Evolutionary conservation across 1,140 invertebrate species (phyloP), one percentile per base, ranked within the genome.

Genomic region (Sarcophaga bullata): DNA sequence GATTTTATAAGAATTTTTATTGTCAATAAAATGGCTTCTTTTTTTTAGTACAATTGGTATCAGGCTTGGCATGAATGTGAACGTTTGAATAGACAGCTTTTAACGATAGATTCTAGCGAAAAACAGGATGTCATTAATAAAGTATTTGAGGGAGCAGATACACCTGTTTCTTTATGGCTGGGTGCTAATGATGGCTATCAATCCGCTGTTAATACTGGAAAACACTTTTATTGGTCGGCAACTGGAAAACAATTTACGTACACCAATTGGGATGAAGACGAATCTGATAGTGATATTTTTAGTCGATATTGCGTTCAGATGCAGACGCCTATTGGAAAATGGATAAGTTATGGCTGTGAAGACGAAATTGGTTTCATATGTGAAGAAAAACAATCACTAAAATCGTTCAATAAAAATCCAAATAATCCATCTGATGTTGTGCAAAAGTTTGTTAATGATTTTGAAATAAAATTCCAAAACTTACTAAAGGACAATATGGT

Each of bases 141-240:
- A n/a, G 13, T 58, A n/a, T 58, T 58, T 13, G 7, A 58, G 15
- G n/a, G 3, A 15, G 54, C 1, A 37, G 62, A 8, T 19, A 68
- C 17, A 68, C 19, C 62, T 4, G n/a, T 15, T 68, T 19, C 17
- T 19, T 6, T 68, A 9, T 68, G 62, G 62, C 17, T 68, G 17
- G 62, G 62, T 25, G n/a, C n/a, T 68, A 68, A 68, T 25, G 62
- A 68, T 68, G 62, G 19, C 3, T 68, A n/a, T 68, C 19, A 68
- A 9, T 19, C 10, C n/a, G n/a, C 9, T n/a, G 9, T 9, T 3
- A 68, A 68, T 3, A 0, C n/a, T n/a, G n/a, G n/a, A n/a, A n/a
- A 17, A 25, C n/a, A 17, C 17, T 68, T 68, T 8, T 68, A 8
- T n/a, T 68, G 62, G 62, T 19, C 62, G 1, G 62, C 62, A 15